phyloP scores from a whole-genome alignment of 2,888 invertebrate species.

The Brachypalpus laphriformis region DNA sequence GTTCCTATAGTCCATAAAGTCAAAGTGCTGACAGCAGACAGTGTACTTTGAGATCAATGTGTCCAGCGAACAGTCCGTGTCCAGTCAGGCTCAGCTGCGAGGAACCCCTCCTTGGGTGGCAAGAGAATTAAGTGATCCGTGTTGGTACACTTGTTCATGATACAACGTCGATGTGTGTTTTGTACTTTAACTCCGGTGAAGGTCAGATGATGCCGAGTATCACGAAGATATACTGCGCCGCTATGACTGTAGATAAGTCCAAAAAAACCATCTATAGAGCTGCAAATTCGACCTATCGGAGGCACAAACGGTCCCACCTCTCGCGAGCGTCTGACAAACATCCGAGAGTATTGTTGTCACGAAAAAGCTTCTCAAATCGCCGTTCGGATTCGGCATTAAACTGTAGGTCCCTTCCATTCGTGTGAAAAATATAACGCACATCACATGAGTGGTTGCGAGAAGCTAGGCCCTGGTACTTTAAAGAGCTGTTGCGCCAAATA shows the following conservation, averaged over 20 bases:
- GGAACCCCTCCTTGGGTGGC: conserved; percentile 48
- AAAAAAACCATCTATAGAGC: no score
- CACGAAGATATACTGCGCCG: not conserved
- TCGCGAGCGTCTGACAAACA: no score
- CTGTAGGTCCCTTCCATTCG: no score
- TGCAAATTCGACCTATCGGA: no score
- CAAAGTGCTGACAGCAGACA: conserved; percentile 65
- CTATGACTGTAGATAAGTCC: not conserved
- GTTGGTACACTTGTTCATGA: conserved; percentile 58
- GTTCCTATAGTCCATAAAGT: conserved; percentile 51
- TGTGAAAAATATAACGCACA: no score
- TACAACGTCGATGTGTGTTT: conserved; percentile 34
- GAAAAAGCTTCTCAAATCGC: no score
- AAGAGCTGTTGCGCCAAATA: no score
- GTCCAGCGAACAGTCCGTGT: conserved; percentile 27
- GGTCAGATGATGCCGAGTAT: not conserved
- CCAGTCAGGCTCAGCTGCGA: conserved; percentile 43
- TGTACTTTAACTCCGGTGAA: not conserved
- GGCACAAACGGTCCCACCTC: no score
- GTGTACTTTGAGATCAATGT: conserved; percentile 49
- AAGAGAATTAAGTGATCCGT: conserved; percentile 40
- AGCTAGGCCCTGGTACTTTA: no score
- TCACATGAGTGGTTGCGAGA: no score
- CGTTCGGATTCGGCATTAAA: no score
- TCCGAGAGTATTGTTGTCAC: no score